Base-by-base conservation (phyloP, 2,113 vertebrate genomes). In the Saguinus midas region DNA sequence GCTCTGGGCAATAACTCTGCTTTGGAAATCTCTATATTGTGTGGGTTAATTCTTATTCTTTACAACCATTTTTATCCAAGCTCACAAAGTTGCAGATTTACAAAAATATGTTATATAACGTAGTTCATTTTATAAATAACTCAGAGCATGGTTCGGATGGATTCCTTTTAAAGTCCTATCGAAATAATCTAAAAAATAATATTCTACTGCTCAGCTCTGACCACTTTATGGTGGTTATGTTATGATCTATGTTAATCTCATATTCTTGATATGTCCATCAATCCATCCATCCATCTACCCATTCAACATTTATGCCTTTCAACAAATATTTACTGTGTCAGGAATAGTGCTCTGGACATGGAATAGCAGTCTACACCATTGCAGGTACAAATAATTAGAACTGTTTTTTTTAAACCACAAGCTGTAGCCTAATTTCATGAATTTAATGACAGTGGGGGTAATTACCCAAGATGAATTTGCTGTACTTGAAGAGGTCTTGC, bases 51-150 rank as follows among this genome's bases (percentile, higher is more conserved):
- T 94, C n/a, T 93, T 79, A 70, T 92, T 11, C 11, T 75, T 94
- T 82, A 73, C 55, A 91, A 61, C 6, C 37, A 78, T 87, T 87
- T 87, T 75, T 66, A 76, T 87, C 55, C 12, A 84, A 81, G 37
- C 21, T 95, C 27, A 84, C 37, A 64, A 81, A 70, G 32, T 88
- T 72, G 13, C 18, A 78, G 64, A 90, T 89, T 93, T 95, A 29
- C 11, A 92, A 82, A 87, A 96, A 95, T 73, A 76, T 64, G 37
- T 83, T 96, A 75, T 18, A n/a, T 92, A 88, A 88, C 13, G 40
- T 55, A 50, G 27, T 81, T 95, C 89, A 40, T 37, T 94, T 96
- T 72, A 80, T 85, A 91, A 88, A 75, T 55, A 83, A 64, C n/a
- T 94, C 84, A 93, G 32, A 43, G 61, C 17, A 45, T 48, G 72